These are phyloP conservation scores for Tyrannus savana DNA, from an alignment of 2,113 vertebrate species.

Conservation along the genomic window DNA sequence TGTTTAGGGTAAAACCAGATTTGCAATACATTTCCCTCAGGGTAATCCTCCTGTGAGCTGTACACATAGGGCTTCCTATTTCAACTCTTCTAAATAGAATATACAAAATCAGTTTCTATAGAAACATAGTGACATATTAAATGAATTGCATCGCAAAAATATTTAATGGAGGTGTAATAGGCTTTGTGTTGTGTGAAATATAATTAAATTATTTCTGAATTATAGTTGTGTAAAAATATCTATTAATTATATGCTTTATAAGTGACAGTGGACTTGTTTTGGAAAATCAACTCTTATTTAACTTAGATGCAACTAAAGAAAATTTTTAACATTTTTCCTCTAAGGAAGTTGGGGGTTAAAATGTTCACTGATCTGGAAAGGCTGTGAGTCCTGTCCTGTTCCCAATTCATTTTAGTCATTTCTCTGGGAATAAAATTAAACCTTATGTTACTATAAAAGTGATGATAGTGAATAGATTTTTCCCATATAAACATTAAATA, in stretches of 20 bases:
- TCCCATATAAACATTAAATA: not conserved
- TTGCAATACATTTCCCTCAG: not conserved
- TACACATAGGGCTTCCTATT: not conserved
- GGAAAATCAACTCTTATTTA: slow-evolving; percentile 8
- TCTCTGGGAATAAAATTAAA: not conserved
- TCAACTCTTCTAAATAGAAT: not conserved
- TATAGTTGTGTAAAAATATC: not conserved
- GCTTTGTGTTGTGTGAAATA: not conserved
- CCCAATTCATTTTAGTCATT: not conserved
- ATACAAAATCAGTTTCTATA: not conserved
- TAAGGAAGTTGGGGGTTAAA: not conserved
- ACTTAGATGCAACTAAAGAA: not conserved
- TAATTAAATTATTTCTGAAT: not conserved
- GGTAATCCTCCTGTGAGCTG: not conserved
- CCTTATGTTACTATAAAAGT: not conserved
- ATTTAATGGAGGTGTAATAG: not conserved
- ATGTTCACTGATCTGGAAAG: not conserved
- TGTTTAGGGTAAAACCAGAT: not conserved
- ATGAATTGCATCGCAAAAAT: not conserved
- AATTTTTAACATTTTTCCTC: not conserved
- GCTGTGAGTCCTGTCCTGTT: not conserved
- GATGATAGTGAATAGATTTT: not conserved
- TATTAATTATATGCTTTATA: not conserved
- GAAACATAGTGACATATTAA: not conserved
- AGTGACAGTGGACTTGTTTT: not conserved